These are phyloP conservation scores for Barbus barbus DNA, from an alignment of 2,113 vertebrate genomes.

Conservation along the genomic window DNA sequence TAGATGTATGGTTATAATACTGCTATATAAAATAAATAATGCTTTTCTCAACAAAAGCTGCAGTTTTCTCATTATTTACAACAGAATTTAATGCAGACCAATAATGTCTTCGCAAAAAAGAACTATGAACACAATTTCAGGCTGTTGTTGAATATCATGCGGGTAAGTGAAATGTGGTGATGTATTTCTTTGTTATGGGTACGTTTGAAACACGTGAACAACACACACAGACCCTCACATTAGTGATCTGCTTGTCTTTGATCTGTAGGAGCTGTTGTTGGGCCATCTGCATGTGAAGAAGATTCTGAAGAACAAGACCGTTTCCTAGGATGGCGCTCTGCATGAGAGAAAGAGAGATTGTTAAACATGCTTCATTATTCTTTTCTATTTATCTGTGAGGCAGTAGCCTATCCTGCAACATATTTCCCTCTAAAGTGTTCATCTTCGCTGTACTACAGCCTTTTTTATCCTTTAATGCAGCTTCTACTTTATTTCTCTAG, in stretches of 20 bases:
- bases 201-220: not conserved
- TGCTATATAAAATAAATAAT: slow-evolving; percentile 25
- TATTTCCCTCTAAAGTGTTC: not conserved
- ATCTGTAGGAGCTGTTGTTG: slow-evolving; percentile 89
- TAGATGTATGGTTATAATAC: slow-evolving; percentile 8
- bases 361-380: not conserved
- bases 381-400: not conserved
- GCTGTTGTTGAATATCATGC: slow-evolving; percentile 12
- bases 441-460: not conserved
- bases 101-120: slow-evolving; percentile 30
- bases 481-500: no score
- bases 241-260: slow-evolving; percentile 86
- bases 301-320: slow-evolving; percentile 85
- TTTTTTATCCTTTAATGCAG: no score
- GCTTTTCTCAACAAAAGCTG: slow-evolving; percentile 37
- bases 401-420: not conserved
- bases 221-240: slow-evolving; percentile 74
- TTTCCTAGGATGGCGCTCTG: slow-evolving; percentile 85
- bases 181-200: not conserved
- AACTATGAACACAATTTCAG: not conserved
- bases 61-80: slow-evolving; percentile 33
- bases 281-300: slow-evolving; percentile 83
- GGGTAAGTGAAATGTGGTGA: not conserved
- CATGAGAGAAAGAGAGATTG: slow-evolving; percentile 3
- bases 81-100: slow-evolving; percentile 20